Base-by-base conservation (phyloP, 2,888 invertebrate species). In the Pedicia rivosa region DNA sequence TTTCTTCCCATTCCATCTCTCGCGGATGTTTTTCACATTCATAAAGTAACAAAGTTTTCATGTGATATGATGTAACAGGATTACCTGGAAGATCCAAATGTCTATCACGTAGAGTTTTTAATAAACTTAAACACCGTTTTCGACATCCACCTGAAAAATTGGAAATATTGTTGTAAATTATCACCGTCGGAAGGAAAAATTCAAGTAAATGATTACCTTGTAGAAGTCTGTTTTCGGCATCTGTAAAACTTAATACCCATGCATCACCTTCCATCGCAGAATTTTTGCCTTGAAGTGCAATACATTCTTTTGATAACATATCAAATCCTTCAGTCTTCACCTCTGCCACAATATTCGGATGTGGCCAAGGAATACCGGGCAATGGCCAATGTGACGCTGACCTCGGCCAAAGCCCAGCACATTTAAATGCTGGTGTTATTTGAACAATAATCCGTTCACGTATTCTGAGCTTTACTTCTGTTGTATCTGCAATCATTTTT, bases 241-340 rank as follows among this genome's bases (percentile, higher is more conserved):
- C 86, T 46, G 78, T 72, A 63, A 92, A 92, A 45, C 81, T 82
- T 51, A 94, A 65, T 42, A 88, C 84, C 92, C 94, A 94, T 27
- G 92, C 91, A 62, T 95, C 94, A 19, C 92, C 92, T 58, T 94
- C 94, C 77, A 92, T 88, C 3, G 82, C 82, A 3, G 81, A 80
- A 57, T 86, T 83, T 56, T 86, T 84, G 25, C 84, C 83, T 58
- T 81, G 81, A 49, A 83, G 56, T n/a, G 80, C 78, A 40, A 80
- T 69, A 53, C 81, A 82, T 59, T 90, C 88, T 59, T 86, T 88
- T 19, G 88, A 90, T 26, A 92, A 65, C 54, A 94, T 70, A 55
- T 94, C 91, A 64, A 95, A 94, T 3, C 94, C 94, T 64, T 92
- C 91, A 5, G 86, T 82, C 66, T 92, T 92, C 24, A 92, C 91